Conservation (phyloP, 2,113 vertebrate genomes). For the Agapornis roseicollis region DNA sequence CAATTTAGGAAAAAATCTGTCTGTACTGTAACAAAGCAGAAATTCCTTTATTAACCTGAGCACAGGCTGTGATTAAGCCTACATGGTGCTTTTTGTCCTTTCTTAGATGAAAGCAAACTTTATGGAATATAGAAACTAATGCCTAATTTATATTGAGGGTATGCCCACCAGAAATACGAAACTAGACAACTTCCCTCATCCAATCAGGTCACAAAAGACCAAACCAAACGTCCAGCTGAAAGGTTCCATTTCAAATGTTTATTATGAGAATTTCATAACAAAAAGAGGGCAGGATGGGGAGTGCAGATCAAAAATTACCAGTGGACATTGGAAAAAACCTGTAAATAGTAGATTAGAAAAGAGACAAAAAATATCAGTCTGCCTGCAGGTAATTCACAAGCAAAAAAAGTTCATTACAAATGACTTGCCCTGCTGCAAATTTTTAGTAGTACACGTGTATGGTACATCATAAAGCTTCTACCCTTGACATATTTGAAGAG, state of each 20-base stretch:
- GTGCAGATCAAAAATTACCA: background rate
- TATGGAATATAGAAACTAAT: background rate
- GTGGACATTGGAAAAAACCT: slow-evolving; percentile 1
- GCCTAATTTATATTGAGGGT: background rate
- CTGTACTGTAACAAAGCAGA: background rate
- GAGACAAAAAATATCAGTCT: background rate
- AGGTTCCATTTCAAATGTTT: background rate
- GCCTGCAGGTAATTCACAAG: slow-evolving; percentile 41
- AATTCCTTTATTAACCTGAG: background rate
- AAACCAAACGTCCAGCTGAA: background rate
- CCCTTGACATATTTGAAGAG: slow-evolving; percentile 1
- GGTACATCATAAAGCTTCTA: slow-evolving; percentile 39
- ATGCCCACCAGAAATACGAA: background rate
- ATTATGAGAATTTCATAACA: background rate
- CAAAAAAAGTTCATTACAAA: slow-evolving; percentile 46
- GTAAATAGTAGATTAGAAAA: background rate
- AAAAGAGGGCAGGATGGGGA: background rate
- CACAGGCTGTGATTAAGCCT: background rate
- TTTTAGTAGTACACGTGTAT: slow-evolving; percentile 38
- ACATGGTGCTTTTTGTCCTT: background rate
- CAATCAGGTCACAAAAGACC: background rate
- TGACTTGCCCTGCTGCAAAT: slow-evolving; percentile 21
- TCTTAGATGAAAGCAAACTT: background rate
- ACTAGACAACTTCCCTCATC: background rate
- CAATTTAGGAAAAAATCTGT: background rate